Evolutionary conservation across 2,888 invertebrate genomes (phyloP).

Genomic region (Andrena haemorrhoa): DNA sequence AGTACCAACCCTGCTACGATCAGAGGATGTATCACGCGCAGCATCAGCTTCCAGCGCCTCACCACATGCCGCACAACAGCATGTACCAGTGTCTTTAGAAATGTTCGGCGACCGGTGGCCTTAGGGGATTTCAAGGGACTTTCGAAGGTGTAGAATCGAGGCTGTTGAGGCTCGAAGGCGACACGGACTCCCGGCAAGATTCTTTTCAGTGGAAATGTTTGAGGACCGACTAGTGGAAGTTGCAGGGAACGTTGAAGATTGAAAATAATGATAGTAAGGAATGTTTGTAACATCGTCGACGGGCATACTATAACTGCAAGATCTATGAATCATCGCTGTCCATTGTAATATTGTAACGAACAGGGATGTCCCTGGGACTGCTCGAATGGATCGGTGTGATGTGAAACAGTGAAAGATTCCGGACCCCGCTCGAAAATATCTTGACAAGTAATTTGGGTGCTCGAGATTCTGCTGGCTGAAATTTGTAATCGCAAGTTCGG

Average conservation of each 20-base stretch:
- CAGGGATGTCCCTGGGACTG: neutral
- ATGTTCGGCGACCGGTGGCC: neutral
- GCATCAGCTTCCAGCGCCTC: constrained; percentile 71
- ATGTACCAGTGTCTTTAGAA: constrained; percentile 83
- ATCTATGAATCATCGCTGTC: constrained; percentile 39
- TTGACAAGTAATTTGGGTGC: neutral
- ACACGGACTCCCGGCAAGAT: no score
- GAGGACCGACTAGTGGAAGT: neutral
- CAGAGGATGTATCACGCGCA: constrained; percentile 80
- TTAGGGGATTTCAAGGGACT: neutral
- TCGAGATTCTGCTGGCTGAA: neutral
- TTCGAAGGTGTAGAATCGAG: neutral
- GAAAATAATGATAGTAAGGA: neutral
- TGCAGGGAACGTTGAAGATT: neutral
- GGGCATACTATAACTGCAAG: neutral
- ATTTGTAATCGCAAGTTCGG: neutral
- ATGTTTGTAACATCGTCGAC: neutral
- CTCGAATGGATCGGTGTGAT: neutral
- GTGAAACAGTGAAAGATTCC: neutral
- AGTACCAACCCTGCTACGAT: constrained; percentile 80
- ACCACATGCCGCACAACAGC: constrained; percentile 78
- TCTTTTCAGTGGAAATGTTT: neutral
- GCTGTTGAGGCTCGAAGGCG: no score
- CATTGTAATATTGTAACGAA: constrained; percentile 15
- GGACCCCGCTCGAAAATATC: no score